Base-by-base conservation (phyloP, 1,140 invertebrate genomes). In the Brachionus calyciflorus region DNA sequence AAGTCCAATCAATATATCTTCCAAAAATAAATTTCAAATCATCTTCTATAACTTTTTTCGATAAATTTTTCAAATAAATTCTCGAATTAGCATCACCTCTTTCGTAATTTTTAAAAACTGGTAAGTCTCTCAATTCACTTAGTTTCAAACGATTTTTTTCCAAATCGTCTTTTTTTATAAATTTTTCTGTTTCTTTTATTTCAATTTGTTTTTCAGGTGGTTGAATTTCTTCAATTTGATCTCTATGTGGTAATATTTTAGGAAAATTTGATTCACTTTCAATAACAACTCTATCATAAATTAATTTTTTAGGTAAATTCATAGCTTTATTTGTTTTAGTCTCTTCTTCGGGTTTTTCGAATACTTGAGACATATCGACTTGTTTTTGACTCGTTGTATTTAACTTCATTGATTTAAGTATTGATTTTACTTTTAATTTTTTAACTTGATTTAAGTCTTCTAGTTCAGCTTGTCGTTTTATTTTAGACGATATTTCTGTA, bases 21-120 rank as follows among this genome's bases (percentile, higher is more conserved):
- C 89, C 89, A 84, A 90, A 96, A 78, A 97, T 90, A 79, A 88
- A 89, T 79, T 90, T 87, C 3, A 96, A 86, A 85, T 96, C 92
- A 78, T 88, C 85, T 41, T 89, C 87, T 37, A 87, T 88, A 0
- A 93, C 90, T 78, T 89, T 88, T 86, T 94, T 95, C 1, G 90
- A 87, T 21, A 96, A 86, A 87, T 97, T 97, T 83, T 97, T 97
- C 40, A 97, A 90, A 81, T 97, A 96, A 7, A 97, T 84, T 68
- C 84, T 79, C 77, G 92, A 89, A 85, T 89, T 89, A 7, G 90
- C 91, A 14, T 90, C 87, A 14, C 94, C 93, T 28, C 88, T 82
- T 79, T 90, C 88, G 85, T 96, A 96, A 81, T 92, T 93, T 83
- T 91, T 92, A 79, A 93, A 96, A 17, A 93, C 90, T 49, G 91